Evolutionary conservation across 2,113 vertebrate genomes (phyloP).

Genomic region (Narcine bancroftii): DNA sequence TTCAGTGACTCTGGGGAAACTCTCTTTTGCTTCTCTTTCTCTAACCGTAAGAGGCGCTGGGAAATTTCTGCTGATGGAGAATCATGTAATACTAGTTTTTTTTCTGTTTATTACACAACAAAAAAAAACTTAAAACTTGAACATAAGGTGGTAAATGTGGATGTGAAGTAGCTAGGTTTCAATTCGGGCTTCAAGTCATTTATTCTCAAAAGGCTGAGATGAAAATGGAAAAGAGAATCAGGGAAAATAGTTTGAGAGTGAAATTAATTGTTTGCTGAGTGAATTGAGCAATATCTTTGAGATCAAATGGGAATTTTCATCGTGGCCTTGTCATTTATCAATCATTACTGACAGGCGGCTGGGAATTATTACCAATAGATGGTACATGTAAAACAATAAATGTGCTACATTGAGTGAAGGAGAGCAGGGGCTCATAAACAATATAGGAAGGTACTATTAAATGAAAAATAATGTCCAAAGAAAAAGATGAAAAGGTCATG

Average conservation of each 20-base stretch:
- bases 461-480: not conserved
- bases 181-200: not conserved
- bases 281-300: not conserved
- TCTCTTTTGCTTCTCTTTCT: too few species aligned
- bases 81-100: too few species aligned
- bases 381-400: too few species aligned
- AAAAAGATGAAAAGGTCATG: not conserved
- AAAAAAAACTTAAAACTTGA: too few species aligned
- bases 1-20: too few species aligned
- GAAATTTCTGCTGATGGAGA: too few species aligned
- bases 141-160: too few species aligned
- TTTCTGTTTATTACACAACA: too few species aligned
- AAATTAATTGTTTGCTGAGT: not conserved
- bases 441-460: not conserved
- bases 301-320: not conserved
- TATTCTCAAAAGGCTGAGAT: too few species aligned
- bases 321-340: not conserved
- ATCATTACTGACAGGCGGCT: not conserved
- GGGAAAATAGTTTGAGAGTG: not conserved
- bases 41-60: too few species aligned
- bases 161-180: not conserved
- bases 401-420: too few species aligned
- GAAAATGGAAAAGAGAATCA: not conserved
- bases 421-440: too few species aligned
- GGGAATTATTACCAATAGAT: not conserved